Conservation (phyloP, 1,140 invertebrate genomes). For the Drosophila watanabei region DNA sequence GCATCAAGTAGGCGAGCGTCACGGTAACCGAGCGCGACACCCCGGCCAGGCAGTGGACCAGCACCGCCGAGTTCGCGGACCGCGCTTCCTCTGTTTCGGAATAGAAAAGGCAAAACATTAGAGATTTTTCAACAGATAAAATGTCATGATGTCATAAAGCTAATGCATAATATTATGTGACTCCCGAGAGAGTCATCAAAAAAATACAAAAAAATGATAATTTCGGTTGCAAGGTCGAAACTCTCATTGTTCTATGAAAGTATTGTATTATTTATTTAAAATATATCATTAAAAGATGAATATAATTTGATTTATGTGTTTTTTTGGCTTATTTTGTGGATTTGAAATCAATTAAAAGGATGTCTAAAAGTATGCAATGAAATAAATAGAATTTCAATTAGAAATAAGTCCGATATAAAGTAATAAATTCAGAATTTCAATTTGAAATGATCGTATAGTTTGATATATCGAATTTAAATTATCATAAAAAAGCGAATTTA, state of each 20-base stretch:
- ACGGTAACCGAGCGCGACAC: slow-evolving; percentile 98
- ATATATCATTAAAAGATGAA: not conserved
- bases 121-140: slow-evolving; percentile 5
- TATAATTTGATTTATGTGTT: not conserved
- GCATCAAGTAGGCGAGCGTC: slow-evolving; percentile 98
- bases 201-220: not conserved
- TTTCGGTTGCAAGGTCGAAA: not conserved
- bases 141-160: slow-evolving; percentile 16
- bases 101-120: slow-evolving; percentile 8
- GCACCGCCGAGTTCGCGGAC: slow-evolving; percentile 93
- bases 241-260: not conserved
- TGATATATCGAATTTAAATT: no score
- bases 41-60: slow-evolving; percentile 98
- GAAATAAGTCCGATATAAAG: no score
- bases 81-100: slow-evolving; percentile 97
- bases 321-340: not conserved
- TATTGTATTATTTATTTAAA: not conserved
- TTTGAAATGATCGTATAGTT: no score
- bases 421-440: no score
- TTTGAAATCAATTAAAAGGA: not conserved
- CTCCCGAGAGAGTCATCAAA: not conserved
- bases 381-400: no score
- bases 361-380: no score
- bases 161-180: not conserved
- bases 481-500: no score